phyloP scores from a whole-genome alignment of 53 echinoderm and acorn worm species.

The Temnopleurus reevesii region DNA sequence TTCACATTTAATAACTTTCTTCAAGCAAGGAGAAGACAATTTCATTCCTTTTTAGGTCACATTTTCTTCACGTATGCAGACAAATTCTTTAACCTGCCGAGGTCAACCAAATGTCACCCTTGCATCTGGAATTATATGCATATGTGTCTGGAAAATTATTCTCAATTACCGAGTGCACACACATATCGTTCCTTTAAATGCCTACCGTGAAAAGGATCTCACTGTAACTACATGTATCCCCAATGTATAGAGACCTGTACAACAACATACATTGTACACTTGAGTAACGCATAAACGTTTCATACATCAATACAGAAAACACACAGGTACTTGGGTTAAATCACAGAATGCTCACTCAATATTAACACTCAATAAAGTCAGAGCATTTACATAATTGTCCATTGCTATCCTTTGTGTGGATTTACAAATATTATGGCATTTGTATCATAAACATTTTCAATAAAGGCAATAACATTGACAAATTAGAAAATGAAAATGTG shows the following conservation, averaged over 20 bases:
- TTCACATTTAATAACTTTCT: too few species aligned
- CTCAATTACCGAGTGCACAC: background rate
- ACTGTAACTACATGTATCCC: background rate
- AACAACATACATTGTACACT: background rate
- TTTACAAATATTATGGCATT: too few species aligned
- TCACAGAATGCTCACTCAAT: too few species aligned
- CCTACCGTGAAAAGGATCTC: background rate
- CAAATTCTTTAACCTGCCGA: background rate
- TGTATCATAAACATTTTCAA: too few species aligned
- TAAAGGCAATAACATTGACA: too few species aligned
- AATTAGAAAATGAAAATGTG: too few species aligned
- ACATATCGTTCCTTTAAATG: background rate
- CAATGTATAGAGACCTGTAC: background rate
- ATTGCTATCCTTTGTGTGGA: too few species aligned
- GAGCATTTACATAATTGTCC: too few species aligned
- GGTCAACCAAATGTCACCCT: background rate
- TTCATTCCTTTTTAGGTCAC: background rate
- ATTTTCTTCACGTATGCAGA: background rate
- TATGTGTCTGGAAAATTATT: background rate
- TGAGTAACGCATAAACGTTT: conserved; percentile 14
- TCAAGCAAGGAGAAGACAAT: background rate
- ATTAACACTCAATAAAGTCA: too few species aligned
- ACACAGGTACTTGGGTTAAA: conserved; percentile 14
- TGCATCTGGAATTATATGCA: background rate
- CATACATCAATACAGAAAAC: background rate